phyloP scores from a whole-genome alignment of 2,113 vertebrate species.

The Thalassarche chlororhynchos region DNA sequence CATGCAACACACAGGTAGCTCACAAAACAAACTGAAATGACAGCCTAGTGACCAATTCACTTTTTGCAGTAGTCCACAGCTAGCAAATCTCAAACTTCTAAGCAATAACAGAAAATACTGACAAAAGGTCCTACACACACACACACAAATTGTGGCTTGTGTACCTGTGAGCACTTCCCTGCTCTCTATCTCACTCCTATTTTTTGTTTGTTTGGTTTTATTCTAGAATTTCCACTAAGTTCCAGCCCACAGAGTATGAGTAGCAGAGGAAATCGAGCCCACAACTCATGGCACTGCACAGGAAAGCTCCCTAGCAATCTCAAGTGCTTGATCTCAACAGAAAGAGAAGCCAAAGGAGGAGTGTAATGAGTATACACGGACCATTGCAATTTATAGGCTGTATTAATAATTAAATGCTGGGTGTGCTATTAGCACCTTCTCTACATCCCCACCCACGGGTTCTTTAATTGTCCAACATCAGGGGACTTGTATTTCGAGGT shows the following conservation, averaged over 20 bases:
- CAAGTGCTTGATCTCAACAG: not conserved
- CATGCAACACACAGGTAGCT: not conserved
- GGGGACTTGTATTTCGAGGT: not conserved
- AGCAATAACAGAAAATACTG: not conserved
- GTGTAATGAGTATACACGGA: not conserved
- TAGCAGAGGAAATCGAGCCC: not conserved
- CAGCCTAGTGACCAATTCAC: not conserved
- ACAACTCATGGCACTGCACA: not conserved
- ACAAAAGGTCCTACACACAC: not conserved
- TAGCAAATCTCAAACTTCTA: not conserved
- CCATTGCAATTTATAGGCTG: not conserved
- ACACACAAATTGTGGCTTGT: not conserved
- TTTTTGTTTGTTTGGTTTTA: not conserved
- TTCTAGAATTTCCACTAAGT: not conserved
- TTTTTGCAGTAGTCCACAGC: not conserved
- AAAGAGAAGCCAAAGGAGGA: not conserved
- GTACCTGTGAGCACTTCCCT: not conserved
- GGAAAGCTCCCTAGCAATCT: not conserved
- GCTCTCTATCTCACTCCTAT: not conserved
- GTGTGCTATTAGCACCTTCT: not conserved
- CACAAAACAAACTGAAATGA: not conserved
- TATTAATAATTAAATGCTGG: slow-evolving; percentile 30
- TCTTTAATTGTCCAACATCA: not conserved
- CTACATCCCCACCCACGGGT: not conserved
- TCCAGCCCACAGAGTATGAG: not conserved